A percentile compares a stretch with the other conserved stretches of the same genome.
Evolutionary conservation across 2,797 vertebrate species (phyloP).

Genomic region (Clarias platycephalus): DNA sequence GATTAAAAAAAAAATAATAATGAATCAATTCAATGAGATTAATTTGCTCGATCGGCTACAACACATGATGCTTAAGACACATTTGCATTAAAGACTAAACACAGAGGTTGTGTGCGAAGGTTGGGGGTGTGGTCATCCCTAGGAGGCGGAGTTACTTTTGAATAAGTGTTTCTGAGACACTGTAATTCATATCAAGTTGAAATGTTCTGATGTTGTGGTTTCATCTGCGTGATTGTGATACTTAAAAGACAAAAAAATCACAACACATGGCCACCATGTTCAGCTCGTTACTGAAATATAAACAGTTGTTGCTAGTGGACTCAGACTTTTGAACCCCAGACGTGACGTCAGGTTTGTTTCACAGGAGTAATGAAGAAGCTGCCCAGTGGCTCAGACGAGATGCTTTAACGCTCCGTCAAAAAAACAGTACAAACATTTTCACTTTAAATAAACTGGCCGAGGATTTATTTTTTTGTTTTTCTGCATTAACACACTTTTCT

Average conservation of each 20-base stretch:
- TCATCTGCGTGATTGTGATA: background rate
- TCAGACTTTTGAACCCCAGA: background rate
- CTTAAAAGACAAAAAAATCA: background rate
- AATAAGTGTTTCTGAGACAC: background rate
- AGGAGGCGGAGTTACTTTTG: background rate
- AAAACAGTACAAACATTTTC: constrained; percentile 38
- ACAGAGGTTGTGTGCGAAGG: background rate
- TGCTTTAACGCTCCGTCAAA: constrained; percentile 19
- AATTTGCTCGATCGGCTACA: background rate
- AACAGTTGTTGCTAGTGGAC: no score
- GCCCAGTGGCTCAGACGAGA: constrained; percentile 58
- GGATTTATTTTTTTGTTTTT: background rate
- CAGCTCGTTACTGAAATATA: background rate
- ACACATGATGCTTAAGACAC: background rate
- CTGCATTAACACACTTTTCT: background rate
- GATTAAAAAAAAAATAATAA: background rate
- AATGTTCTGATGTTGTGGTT: background rate
- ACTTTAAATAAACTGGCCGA: constrained; percentile 20
- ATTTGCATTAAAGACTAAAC: background rate
- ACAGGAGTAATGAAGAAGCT: constrained; percentile 66
- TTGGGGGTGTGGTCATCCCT: background rate
- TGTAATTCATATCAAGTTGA: background rate
- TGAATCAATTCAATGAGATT: background rate
- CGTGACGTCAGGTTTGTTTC: constrained; percentile 54
- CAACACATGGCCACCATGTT: background rate